phyloP scores from a whole-genome alignment of 2,113 vertebrate species.

The Thamnophis sirtalis region DNA sequence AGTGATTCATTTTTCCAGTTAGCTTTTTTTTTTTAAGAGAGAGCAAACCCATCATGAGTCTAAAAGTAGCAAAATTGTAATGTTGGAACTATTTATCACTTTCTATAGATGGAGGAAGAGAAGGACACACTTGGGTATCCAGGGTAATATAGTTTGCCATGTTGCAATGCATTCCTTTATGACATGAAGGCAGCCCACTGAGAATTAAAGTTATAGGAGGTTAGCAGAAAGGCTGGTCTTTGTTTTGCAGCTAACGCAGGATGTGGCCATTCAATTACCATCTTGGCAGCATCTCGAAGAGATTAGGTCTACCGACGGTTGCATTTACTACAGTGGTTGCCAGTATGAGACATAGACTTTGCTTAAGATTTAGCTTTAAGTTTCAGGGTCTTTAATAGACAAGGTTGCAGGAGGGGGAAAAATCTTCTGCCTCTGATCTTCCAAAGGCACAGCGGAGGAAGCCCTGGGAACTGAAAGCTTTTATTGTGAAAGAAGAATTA shows the following conservation, averaged over 20 bases:
- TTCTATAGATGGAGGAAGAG: conserved; percentile 43
- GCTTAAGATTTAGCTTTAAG: conserved; percentile 24
- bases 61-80: not conserved
- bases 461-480: not conserved
- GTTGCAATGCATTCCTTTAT: conserved; percentile 51
- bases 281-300: conserved; percentile 16
- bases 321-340: conserved; percentile 33
- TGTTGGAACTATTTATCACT: not conserved
- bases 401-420: not conserved
- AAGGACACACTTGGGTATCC: conserved; percentile 52
- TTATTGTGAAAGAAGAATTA: not conserved
- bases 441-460: not conserved
- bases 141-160: conserved; percentile 52
- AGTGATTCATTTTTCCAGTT: not conserved
- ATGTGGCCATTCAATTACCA: conserved; percentile 11
- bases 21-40: not conserved
- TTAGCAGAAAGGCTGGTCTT: conserved; percentile 29
- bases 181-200: conserved; percentile 26
- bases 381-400: conserved; percentile 3
- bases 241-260: conserved; percentile 38
- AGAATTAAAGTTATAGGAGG: conserved; percentile 26
- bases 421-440: not conserved
- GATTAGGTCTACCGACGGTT: conserved; percentile 24
- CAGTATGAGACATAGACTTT: not conserved
- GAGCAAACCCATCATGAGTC: not conserved